Base-by-base conservation (phyloP, 2,888 invertebrate genomes). In the Torymus tubicola region DNA sequence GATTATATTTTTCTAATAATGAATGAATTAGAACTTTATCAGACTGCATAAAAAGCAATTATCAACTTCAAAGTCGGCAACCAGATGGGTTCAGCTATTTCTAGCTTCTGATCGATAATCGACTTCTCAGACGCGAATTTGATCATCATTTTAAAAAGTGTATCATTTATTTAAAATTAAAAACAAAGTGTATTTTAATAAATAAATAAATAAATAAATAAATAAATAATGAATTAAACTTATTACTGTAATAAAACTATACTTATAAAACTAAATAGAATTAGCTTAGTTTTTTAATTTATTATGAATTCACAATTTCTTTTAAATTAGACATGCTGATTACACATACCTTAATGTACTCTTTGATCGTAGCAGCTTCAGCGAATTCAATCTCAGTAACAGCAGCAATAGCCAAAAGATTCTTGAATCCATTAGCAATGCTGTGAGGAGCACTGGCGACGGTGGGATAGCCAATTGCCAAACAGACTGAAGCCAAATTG, bases 381-480 rank as follows among this genome's bases (percentile, higher is more conserved):
- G 96, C 95, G 93, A 99, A 99, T 83, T 96, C 96, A 84, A 99
- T 95, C 83, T 99, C 98, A 77, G 99, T 99, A 88, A 95, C 97
- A 78, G 98, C 98, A 87, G 99, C 99, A 88, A 99, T 93, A 84
- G 99, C 98, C 93, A 99, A 93, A 89, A 99, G 93, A 92, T 98
- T 99, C 94, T 97, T 99, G 95, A 99, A 98, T 84, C 99, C 99
- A 89, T 99, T 98, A 92, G 96, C 96, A 89, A 99, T 94, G 92
- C 98, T 98, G 93, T 99, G 99, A 79, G 99, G 99, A 65, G 95
- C 98, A 72, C 99, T 99, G 63, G 98, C 99, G 85, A 97, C 92
- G 16, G 99, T 99, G 83, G 99, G 99, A 92, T 99, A 99, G 83
- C 97, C 96, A 90, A 99, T 96, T 85, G 95, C 93, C 91, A 99